Conservation (phyloP, 1,140 invertebrate genomes). For the Diploscapter pachys region DNA sequence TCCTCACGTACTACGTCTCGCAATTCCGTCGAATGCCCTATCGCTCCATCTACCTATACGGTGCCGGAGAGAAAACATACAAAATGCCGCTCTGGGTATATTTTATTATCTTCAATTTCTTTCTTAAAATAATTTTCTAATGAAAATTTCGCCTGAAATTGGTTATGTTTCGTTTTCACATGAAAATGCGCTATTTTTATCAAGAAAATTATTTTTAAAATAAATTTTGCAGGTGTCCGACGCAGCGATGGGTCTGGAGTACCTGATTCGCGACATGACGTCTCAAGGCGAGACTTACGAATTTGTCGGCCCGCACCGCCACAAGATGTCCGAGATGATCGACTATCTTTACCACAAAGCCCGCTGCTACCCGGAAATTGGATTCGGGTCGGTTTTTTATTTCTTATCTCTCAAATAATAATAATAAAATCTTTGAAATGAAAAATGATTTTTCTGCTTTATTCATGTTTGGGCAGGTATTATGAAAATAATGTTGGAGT, state of each 20-base stretch:
- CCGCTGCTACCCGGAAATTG: slow-evolving; percentile 41
- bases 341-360: slow-evolving; percentile 56
- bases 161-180: slow-evolving; percentile 1
- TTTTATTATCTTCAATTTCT: slow-evolving; percentile 18
- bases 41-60: slow-evolving; percentile 72
- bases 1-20: slow-evolving; percentile 32
- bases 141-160: slow-evolving; percentile 25
- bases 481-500: neutral
- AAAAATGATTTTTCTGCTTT: neutral
- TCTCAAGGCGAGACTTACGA: slow-evolving; percentile 80
- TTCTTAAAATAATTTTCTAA: slow-evolving; percentile 9
- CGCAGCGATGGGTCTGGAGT: slow-evolving; percentile 79
- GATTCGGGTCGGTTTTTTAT: slow-evolving; percentile 13
- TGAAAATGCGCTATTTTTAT: neutral
- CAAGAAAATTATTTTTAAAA: neutral
- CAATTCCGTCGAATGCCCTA: slow-evolving; percentile 47
- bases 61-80: slow-evolving; percentile 77
- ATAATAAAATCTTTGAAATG: too few species aligned
- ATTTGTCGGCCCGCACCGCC: slow-evolving; percentile 71
- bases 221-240: slow-evolving; percentile 65
- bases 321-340: slow-evolving; percentile 49
- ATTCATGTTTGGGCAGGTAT: neutral
- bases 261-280: slow-evolving; percentile 74
- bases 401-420: too few species aligned
- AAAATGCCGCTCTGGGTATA: slow-evolving; percentile 86